These are phyloP conservation scores for Panopea generosa DNA, from an alignment of 2,888 invertebrate genomes.

Conservation along the genomic window DNA sequence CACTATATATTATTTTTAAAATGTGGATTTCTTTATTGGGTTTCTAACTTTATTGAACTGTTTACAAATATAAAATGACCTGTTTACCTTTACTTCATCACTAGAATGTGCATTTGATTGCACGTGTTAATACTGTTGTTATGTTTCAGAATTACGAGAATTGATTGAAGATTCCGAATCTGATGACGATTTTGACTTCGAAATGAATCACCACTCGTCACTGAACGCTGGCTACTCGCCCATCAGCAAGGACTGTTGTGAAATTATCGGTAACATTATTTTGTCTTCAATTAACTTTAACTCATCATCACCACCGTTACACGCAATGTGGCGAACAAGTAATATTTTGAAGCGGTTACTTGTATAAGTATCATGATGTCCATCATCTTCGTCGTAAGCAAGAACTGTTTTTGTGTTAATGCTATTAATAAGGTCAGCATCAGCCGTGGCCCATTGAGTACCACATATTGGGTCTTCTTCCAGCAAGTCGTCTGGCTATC, in stretches of 20 bases:
- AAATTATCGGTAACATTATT: conserved; percentile 59
- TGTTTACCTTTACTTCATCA: no score
- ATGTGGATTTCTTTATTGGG: no score
- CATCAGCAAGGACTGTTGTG: conserved; percentile 60
- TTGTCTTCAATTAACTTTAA: not conserved
- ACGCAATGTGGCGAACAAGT: no score
- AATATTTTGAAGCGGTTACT: no score
- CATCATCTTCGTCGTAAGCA: not conserved
- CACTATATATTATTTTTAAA: no score
- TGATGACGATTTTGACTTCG: conserved; percentile 48
- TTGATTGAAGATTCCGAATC: conserved; percentile 41
- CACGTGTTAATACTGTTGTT: not conserved
- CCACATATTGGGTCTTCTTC: no score
- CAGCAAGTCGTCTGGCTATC: no score
- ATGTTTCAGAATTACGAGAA: conserved; percentile 43
- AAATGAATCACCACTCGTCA: conserved; percentile 45
- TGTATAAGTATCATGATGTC: not conserved
- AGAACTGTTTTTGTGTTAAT: not conserved
- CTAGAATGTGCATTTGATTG: no score
- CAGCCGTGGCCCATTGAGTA: no score
- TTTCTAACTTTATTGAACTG: no score
- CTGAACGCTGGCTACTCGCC: conserved; percentile 36
- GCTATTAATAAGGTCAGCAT: not conserved
- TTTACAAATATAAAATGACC: no score
- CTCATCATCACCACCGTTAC: not conserved